These are phyloP conservation scores for Idris sp. DNA, from an alignment of 1,140 invertebrate species.

Conservation along the genomic window DNA sequence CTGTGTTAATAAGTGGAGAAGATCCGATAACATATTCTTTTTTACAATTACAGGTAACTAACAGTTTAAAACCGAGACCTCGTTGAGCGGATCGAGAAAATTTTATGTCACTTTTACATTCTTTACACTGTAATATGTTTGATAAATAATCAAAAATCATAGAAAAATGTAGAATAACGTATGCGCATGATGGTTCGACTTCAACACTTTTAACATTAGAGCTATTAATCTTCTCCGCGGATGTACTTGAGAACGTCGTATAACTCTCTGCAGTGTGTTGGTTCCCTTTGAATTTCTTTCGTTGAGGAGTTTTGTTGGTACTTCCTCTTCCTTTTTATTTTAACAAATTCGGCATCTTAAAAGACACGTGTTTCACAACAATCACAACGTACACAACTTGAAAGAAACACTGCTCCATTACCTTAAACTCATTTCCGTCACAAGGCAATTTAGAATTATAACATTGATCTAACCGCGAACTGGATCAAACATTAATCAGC, in stretches of 20 bases:
- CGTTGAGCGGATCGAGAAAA: conserved; percentile 14
- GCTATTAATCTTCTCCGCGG: not conserved
- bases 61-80: conserved; percentile 17
- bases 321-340: too few species aligned
- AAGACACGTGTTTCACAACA: too few species aligned
- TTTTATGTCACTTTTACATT: conserved; percentile 14
- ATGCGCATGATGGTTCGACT: not conserved
- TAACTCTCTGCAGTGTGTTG: not conserved
- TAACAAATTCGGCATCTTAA: too few species aligned
- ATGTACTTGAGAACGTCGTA: conserved; percentile 3
- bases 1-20: conserved; percentile 3
- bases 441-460: too few species aligned
- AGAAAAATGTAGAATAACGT: conserved; percentile 6
- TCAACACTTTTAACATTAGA: conserved; percentile 1
- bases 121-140: conserved; percentile 10
- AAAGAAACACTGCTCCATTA: too few species aligned
- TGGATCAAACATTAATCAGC: too few species aligned
- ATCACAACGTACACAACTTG: too few species aligned
- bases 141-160: conserved; percentile 9
- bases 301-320: too few species aligned
- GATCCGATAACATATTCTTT: conserved; percentile 2
- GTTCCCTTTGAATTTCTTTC: conserved; percentile 4
- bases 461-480: too few species aligned
- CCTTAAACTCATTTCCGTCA: too few species aligned
- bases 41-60: conserved; percentile 1